A percentile compares a stretch with the other conserved stretches of the same genome.
Evolutionary conservation across 2,797 vertebrate species (phyloP).

Genomic region (Gila robusta): DNA sequence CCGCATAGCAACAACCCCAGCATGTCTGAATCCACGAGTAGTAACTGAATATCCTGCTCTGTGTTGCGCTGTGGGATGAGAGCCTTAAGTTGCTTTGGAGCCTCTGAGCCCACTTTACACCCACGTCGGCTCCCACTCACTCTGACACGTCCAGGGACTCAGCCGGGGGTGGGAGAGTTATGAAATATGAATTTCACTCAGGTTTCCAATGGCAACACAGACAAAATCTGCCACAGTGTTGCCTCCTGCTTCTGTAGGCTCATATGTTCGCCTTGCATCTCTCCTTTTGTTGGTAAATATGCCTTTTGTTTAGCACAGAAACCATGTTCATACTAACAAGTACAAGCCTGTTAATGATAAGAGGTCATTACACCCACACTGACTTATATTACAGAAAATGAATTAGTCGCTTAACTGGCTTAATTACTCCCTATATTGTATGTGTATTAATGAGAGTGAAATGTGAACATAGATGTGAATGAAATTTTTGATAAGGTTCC

Average conservation of each 20-base stretch:
- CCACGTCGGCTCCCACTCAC: slow-evolving; percentile 62
- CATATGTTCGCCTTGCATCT: slow-evolving; percentile 36
- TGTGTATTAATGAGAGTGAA: neutral
- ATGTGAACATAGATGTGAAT: slow-evolving; percentile 2
- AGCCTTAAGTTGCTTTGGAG: slow-evolving; percentile 58
- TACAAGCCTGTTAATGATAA: slow-evolving; percentile 13
- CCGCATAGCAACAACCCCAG: slow-evolving; percentile 23
- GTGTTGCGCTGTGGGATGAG: slow-evolving; percentile 56
- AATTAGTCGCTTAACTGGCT: slow-evolving; percentile 34
- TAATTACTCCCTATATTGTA: neutral
- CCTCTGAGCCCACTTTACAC: slow-evolving; percentile 61
- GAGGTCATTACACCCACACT: slow-evolving; percentile 50
- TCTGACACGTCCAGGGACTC: slow-evolving; percentile 61
- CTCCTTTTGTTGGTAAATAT: slow-evolving; percentile 30
- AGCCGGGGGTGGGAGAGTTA: slow-evolving; percentile 64
- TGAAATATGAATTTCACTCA: slow-evolving; percentile 64
- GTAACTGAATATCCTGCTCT: slow-evolving; percentile 34
- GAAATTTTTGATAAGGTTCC: neutral
- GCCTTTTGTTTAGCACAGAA: slow-evolving; percentile 6
- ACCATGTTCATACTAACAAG: slow-evolving; percentile 25
- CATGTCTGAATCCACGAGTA: slow-evolving; percentile 36
- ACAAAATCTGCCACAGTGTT: slow-evolving; percentile 36
- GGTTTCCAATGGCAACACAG: slow-evolving; percentile 69
- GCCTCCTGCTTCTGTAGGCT: slow-evolving; percentile 32
- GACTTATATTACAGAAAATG: slow-evolving; percentile 28